Percentiles rank a stretch among this genome's conserved stretches.
Evolutionary conservation across 2,797 vertebrate species (phyloP).

Genomic region (Mormyrus proboscirostris): DNA sequence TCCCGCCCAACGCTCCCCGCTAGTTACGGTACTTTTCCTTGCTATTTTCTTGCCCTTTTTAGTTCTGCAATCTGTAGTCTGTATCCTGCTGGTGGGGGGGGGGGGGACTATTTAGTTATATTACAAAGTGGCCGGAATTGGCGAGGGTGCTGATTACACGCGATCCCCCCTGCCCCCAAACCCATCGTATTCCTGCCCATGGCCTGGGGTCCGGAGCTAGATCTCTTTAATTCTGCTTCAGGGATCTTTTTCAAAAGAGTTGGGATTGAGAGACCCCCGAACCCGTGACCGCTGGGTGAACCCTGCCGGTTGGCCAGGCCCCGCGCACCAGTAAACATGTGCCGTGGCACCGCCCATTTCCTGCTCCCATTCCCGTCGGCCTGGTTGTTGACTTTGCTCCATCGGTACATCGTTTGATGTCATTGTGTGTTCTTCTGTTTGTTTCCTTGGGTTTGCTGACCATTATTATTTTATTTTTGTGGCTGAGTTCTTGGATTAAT

Average conservation of each 20-base stretch:
- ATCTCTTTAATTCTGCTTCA: conserved; percentile 80
- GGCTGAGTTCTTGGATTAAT: background rate
- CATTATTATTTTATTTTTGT: conserved; percentile 6
- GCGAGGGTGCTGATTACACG: conserved; percentile 42
- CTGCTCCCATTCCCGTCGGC: conserved; percentile 37
- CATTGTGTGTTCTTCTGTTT: conserved; percentile 28
- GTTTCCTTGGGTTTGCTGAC: conserved; percentile 38
- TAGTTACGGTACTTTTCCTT: background rate
- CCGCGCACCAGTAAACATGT: conserved; percentile 53
- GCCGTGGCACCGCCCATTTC: conserved; percentile 56
- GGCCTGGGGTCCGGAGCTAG: conserved; percentile 59
- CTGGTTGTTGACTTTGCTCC: conserved; percentile 43
- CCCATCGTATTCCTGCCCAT: conserved; percentile 27
- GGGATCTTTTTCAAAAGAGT: conserved; percentile 67
- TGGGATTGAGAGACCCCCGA: conserved; percentile 62
- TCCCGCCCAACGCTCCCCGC: background rate
- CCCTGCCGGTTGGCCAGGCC: conserved; percentile 51
- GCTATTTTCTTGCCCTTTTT: background rate
- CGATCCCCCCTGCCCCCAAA: conserved; percentile 47
- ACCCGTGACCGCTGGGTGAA: conserved; percentile 66
- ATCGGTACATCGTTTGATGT: conserved; percentile 44
- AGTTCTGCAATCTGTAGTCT: background rate
- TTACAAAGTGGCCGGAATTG: conserved; percentile 62
- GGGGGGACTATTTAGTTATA: conserved; percentile 58
- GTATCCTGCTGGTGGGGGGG: conserved; percentile 32